Evolutionary conservation across 2,113 vertebrate genomes (phyloP).

Genomic region (Orcinus orca): DNA sequence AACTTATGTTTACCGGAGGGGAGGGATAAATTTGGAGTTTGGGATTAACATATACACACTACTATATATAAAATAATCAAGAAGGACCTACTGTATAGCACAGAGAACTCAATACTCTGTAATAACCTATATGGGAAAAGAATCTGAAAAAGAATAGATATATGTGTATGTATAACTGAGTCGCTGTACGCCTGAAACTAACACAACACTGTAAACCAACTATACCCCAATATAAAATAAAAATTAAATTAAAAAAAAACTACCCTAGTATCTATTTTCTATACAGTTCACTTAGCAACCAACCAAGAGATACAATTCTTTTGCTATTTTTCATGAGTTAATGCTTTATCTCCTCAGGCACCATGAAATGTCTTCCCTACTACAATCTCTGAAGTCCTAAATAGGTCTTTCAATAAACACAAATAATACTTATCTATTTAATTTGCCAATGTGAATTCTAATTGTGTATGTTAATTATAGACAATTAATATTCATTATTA

Average conservation of each 20-base stretch:
- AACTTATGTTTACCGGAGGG: background rate
- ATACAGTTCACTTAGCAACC: background rate
- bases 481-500: background rate
- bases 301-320: background rate
- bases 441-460: background rate
- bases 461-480: background rate
- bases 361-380: too few species aligned
- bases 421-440: background rate
- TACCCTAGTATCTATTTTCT: background rate
- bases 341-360: background rate
- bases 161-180: background rate
- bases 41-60: background rate
- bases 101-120: background rate
- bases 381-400: background rate
- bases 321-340: background rate
- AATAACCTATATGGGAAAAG: background rate
- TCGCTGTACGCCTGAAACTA: background rate
- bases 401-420: background rate
- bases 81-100: background rate
- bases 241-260: background rate
- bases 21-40: background rate
- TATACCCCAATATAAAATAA: background rate
- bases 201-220: background rate
- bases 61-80: fast-evolving
- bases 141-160: background rate